These are phyloP conservation scores for Camponotus vicinus DNA, from an alignment of 1,140 invertebrate species.

Conservation along the genomic window DNA sequence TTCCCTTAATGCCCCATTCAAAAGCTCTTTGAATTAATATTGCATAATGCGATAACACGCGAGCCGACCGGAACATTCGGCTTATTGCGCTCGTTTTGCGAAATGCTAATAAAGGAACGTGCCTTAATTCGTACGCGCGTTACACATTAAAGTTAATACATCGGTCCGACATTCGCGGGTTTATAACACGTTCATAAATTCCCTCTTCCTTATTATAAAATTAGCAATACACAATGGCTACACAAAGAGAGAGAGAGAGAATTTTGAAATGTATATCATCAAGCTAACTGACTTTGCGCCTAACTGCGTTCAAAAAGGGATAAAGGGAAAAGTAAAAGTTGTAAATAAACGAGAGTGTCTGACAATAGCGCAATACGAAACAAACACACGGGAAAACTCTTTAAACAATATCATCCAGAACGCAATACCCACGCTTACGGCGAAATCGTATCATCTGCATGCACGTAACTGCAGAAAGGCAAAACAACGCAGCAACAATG, in stretches of 20 bases:
- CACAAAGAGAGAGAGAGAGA: background rate
- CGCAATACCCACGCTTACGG: constrained; percentile 52
- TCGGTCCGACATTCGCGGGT: background rate
- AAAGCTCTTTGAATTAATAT: constrained; percentile 80
- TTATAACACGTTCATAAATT: background rate
- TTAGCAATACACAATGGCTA: background rate
- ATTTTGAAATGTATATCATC: background rate
- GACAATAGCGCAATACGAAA: constrained; percentile 9
- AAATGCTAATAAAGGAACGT: constrained; percentile 38
- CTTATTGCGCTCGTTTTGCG: constrained; percentile 33
- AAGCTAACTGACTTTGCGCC: background rate
- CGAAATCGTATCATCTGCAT: constrained; percentile 58
- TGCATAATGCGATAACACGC: constrained; percentile 72
- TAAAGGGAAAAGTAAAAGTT: constrained; percentile 8
- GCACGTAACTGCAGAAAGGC: constrained; percentile 34
- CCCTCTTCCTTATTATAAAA: background rate
- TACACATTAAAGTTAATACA: constrained; percentile 11
- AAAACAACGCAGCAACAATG: constrained; percentile 29
- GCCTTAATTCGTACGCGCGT: constrained; percentile 24
- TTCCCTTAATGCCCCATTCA: constrained; percentile 78
- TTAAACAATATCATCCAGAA: constrained; percentile 55
- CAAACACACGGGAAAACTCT: constrained; percentile 3
- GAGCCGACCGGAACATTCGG: constrained; percentile 39
- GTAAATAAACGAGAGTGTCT: background rate
- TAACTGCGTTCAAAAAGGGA: background rate